Percentiles rank a stretch among this genome's conserved stretches.
Conservation (phyloP, 2,113 vertebrate genomes). For the Lathamus discolor region DNA sequence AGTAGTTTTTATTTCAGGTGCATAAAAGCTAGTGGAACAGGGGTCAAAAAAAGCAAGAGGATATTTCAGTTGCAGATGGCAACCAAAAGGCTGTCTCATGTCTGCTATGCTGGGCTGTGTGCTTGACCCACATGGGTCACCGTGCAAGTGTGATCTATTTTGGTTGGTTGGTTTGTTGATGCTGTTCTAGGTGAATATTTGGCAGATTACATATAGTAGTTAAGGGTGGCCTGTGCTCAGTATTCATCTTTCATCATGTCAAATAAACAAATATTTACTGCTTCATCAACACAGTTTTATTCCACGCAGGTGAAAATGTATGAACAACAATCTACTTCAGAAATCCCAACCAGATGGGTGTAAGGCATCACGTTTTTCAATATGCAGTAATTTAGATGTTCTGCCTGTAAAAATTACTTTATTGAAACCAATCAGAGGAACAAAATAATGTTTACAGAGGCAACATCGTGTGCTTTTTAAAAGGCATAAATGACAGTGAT, state of each 20-base stretch:
- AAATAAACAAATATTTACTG: conserved; percentile 23
- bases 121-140: not conserved
- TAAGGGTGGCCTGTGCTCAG: not conserved
- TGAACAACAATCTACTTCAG: not conserved
- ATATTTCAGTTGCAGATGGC: not conserved
- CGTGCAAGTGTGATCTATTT: not conserved
- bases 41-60: not conserved
- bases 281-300: not conserved
- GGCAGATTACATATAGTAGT: not conserved
- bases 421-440: conserved; percentile 10
- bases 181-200: not conserved
- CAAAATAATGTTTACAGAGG: not conserved
- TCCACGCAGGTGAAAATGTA: not conserved
- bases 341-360: not conserved
- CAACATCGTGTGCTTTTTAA: not conserved
- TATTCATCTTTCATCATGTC: not conserved
- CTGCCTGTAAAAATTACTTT: conserved; percentile 17
- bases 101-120: not conserved
- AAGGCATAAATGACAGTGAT: not conserved
- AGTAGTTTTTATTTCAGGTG: not conserved
- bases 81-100: not conserved
- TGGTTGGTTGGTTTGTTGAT: not conserved
- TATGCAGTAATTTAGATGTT: conserved; percentile 11
- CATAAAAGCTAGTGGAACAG: not conserved
- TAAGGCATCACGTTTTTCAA: not conserved